Evolutionary conservation across 2,797 vertebrate species (phyloP).

Genomic region (Urosaurus nigricauda): DNA sequence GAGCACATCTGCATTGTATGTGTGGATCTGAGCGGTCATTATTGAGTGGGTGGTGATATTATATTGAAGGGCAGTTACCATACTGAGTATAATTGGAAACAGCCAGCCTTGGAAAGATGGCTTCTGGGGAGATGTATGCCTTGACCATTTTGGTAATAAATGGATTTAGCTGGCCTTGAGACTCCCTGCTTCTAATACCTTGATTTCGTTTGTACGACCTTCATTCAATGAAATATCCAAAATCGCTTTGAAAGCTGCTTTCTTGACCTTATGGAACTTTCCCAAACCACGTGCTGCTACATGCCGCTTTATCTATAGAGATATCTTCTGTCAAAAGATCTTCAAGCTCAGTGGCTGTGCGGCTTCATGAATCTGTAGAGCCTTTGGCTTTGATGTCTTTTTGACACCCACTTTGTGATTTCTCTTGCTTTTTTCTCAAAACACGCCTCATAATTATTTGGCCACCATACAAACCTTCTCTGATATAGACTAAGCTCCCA

Average conservation of each 20-base stretch:
- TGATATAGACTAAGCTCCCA: constrained; percentile 16
- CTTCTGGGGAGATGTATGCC: constrained; percentile 21
- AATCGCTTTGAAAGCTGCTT: constrained; percentile 13
- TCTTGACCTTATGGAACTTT: not conserved
- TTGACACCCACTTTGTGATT: not conserved
- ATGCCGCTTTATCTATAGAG: not conserved
- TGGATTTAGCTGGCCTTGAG: constrained; percentile 39
- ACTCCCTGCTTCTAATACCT: not conserved
- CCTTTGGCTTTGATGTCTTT: not conserved
- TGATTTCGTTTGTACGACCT: not conserved
- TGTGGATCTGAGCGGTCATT: not conserved
- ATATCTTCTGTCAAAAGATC: constrained; percentile 10
- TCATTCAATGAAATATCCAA: not conserved
- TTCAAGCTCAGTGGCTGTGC: not conserved
- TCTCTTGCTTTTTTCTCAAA: not conserved
- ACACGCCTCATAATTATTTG: not conserved
- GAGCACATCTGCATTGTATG: not conserved
- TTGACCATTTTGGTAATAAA: constrained; percentile 23
- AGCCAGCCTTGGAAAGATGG: not conserved
- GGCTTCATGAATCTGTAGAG: not conserved
- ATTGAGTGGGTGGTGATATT: not conserved
- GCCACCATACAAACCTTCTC: not conserved
- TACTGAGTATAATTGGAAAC: constrained; percentile 25
- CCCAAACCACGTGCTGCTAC: not conserved
- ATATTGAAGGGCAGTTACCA: not conserved